phyloP scores from a whole-genome alignment of 1,140 invertebrate species.

The Harpegnathos saltator region DNA sequence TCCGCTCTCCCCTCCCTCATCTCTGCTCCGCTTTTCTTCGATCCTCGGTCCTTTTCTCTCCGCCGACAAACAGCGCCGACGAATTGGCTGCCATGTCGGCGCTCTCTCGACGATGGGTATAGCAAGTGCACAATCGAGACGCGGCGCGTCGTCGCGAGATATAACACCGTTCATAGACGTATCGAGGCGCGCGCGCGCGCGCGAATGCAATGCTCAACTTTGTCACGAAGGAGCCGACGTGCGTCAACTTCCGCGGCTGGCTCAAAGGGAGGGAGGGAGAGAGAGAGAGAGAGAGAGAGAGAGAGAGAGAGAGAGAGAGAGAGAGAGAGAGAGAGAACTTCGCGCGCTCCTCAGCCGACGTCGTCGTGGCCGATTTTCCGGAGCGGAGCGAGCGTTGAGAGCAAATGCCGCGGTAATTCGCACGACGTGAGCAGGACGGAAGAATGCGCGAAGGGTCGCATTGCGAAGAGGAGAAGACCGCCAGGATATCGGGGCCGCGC shows the following conservation, averaged over 20 bases:
- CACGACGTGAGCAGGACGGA: slow-evolving; percentile 14
- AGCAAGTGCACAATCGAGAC: slow-evolving; percentile 46
- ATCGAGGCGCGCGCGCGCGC: too few species aligned
- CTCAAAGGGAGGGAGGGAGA: too few species aligned
- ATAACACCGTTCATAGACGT: slow-evolving; percentile 34
- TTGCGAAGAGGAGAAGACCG: slow-evolving; percentile 40
- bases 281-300: too few species aligned
- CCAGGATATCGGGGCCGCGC: slow-evolving; percentile 41
- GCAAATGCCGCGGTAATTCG: background rate
- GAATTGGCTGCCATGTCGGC: slow-evolving; percentile 47
- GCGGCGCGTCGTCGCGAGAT: slow-evolving; percentile 26
- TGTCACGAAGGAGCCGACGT: slow-evolving; percentile 27
- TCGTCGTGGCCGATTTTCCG: background rate
- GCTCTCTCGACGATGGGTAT: slow-evolving; percentile 13
- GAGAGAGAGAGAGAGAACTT: too few species aligned
- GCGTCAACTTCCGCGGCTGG: slow-evolving; percentile 21
- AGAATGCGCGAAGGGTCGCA: slow-evolving; percentile 39
- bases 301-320: too few species aligned
- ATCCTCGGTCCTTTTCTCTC: background rate
- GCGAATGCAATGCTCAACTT: too few species aligned
- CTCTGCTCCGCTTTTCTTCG: background rate
- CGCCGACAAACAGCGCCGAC: slow-evolving; percentile 23
- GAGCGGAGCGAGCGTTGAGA: too few species aligned
- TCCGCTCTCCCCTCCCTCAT: background rate
- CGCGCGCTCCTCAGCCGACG: too few species aligned